Evolutionary conservation across 2,888 invertebrate genomes (phyloP).

Genomic region (Microctonus aethiopoides): DNA sequence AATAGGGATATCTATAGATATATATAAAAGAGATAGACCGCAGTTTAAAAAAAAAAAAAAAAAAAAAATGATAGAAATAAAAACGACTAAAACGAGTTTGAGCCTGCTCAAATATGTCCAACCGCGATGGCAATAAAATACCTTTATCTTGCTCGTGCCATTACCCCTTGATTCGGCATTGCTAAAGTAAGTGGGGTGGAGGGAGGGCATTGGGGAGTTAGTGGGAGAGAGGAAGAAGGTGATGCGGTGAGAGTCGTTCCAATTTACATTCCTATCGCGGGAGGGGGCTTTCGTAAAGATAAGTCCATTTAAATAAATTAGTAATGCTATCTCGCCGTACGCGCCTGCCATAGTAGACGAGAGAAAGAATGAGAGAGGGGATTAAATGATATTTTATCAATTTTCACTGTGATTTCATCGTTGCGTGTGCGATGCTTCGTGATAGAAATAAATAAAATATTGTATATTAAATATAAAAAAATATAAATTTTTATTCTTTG

Average conservation of each 20-base stretch:
- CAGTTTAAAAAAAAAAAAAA: background rate
- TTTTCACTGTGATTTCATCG: conserved; percentile 65
- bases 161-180: conserved; percentile 62
- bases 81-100: conserved; percentile 25
- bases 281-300: conserved; percentile 63
- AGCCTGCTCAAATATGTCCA: conserved; percentile 45
- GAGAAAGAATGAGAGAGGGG: conserved; percentile 35
- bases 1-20: no score
- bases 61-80: conserved; percentile 10
- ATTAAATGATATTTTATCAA: conserved; percentile 67
- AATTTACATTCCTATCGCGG: conserved; percentile 66
- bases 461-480: no score
- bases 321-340: conserved; percentile 62
- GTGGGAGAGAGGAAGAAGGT: conserved; percentile 39
- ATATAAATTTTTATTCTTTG: no score
- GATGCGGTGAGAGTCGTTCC: conserved; percentile 46
- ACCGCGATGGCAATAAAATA: conserved; percentile 64
- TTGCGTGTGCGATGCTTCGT: conserved; percentile 36
- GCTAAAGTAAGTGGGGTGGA: background rate
- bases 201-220: conserved; percentile 22
- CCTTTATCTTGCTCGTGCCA: conserved; percentile 66
- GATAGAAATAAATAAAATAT: background rate
- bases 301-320: conserved; percentile 68
- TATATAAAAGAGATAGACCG: background rate
- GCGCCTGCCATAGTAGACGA: conserved; percentile 32